Evolutionary conservation across 2,113 vertebrate species (phyloP).

Genomic region (Malurus alboscapulatus): DNA sequence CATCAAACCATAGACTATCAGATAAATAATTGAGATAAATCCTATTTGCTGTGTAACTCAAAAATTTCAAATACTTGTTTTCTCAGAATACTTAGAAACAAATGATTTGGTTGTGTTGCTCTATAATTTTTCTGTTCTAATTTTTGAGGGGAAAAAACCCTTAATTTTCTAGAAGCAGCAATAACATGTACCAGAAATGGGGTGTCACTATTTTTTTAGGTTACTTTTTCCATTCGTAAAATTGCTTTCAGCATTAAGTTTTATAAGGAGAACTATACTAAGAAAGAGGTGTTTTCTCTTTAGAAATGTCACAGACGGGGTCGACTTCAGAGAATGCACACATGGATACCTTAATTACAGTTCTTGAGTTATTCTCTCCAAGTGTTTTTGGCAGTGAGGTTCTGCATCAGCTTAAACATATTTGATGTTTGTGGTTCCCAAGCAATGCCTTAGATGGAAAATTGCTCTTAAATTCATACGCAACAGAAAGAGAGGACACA

Average conservation of each 20-base stretch:
- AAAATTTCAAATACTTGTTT: not conserved
- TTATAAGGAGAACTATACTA: not conserved
- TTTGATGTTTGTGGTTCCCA: not conserved
- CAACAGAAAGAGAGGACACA: not conserved
- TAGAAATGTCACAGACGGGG: not conserved
- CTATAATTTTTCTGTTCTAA: not conserved
- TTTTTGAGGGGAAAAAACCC: not conserved
- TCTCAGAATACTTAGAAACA: not conserved
- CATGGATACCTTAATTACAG: not conserved
- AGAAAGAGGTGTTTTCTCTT: not conserved
- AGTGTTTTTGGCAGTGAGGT: not conserved
- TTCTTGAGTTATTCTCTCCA: not conserved
- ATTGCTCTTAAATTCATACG: not conserved
- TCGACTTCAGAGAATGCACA: not conserved
- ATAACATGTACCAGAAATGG: not conserved
- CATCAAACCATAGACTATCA: not conserved
- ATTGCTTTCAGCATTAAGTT: not conserved
- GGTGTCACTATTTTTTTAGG: not conserved
- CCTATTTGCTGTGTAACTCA: not conserved
- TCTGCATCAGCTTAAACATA: not conserved
- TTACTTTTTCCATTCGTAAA: not conserved
- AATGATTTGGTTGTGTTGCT: accelerated
- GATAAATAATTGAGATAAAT: not conserved
- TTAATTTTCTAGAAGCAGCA: not conserved
- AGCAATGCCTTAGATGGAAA: not conserved